Percentiles rank a stretch among this genome's conserved stretches.
These are phyloP conservation scores for Ambastaia sidthimunki DNA, from an alignment of 2,797 vertebrate genomes.

Conservation along the genomic window DNA sequence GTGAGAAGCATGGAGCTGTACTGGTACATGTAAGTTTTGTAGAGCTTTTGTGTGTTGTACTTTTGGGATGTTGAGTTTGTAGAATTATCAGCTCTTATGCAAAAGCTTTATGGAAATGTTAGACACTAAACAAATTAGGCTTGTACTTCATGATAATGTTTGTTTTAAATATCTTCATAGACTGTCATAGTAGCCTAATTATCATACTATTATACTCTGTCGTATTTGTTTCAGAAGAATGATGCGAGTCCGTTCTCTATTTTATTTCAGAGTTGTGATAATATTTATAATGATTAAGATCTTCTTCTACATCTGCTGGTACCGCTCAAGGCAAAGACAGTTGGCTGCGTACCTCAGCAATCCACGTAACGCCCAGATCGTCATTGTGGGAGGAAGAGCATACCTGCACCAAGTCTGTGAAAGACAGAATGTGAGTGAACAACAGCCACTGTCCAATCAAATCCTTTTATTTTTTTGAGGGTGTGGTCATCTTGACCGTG, in stretches of 20 bases:
- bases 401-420: conserved; percentile 87
- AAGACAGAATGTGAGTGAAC: conserved; percentile 81
- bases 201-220: not conserved
- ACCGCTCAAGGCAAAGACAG: conserved; percentile 86
- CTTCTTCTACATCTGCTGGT: conserved; percentile 89
- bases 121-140: not conserved
- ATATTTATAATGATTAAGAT: conserved; percentile 88
- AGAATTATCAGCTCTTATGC: no score
- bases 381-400: conserved; percentile 85
- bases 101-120: not conserved
- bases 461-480: not conserved
- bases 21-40: conserved; percentile 85
- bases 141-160: not conserved
- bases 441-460: not conserved
- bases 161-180: not conserved
- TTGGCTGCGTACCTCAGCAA: conserved; percentile 86
- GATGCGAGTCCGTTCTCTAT: not conserved
- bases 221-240: not conserved
- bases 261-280: conserved; percentile 80
- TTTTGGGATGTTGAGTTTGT: not conserved
- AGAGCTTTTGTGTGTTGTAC: not conserved
- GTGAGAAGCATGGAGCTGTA: conserved; percentile 80
- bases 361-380: conserved; percentile 86
- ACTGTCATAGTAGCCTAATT: not conserved
- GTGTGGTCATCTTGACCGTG: not conserved